A percentile compares a stretch with the other conserved stretches of the same genome.
Evolutionary conservation across 1,140 invertebrate genomes (phyloP).

Genomic region (Galendromus occidentalis): DNA sequence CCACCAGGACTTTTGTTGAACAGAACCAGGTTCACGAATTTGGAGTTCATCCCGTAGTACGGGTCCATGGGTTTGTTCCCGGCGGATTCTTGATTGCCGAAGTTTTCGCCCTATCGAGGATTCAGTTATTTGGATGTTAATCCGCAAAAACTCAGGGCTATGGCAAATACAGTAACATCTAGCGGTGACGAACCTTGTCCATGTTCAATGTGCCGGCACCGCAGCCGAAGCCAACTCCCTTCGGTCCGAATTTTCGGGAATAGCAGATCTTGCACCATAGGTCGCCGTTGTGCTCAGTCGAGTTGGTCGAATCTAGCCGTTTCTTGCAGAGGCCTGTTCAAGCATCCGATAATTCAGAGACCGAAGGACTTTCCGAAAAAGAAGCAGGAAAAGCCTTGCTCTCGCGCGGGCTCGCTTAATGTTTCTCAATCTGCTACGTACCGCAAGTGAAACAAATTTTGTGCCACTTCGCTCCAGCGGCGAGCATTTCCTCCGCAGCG

Average conservation of each 20-base stretch:
- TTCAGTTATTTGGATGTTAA: not conserved
- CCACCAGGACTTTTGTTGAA: not conserved
- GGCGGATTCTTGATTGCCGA: constrained; percentile 4
- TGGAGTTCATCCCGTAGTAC: constrained; percentile 9
- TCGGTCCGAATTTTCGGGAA: constrained; percentile 85
- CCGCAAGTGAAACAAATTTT: constrained; percentile 31
- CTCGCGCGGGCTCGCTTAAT: no score
- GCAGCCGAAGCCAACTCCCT: constrained; percentile 91
- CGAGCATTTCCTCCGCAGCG: constrained; percentile 27
- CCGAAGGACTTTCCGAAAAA: no score
- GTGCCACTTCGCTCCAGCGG: constrained; percentile 28
- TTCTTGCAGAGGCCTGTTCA: constrained; percentile 73
- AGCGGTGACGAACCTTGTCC: constrained; percentile 41
- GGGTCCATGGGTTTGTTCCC: not conserved
- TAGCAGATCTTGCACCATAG: constrained; percentile 93
- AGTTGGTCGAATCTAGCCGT: constrained; percentile 89
- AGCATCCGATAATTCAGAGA: no score
- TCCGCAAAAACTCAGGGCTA: not conserved
- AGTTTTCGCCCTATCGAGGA: not conserved
- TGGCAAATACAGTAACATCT: no score
- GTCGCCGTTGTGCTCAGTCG: constrained; percentile 79
- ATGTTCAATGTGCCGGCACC: constrained; percentile 89
- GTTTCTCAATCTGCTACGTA: constrained; percentile 23
- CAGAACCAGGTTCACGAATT: not conserved
- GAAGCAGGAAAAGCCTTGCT: not conserved